These are phyloP conservation scores for Hassar affinis DNA, from an alignment of 2,113 vertebrate genomes.

Conservation along the genomic window DNA sequence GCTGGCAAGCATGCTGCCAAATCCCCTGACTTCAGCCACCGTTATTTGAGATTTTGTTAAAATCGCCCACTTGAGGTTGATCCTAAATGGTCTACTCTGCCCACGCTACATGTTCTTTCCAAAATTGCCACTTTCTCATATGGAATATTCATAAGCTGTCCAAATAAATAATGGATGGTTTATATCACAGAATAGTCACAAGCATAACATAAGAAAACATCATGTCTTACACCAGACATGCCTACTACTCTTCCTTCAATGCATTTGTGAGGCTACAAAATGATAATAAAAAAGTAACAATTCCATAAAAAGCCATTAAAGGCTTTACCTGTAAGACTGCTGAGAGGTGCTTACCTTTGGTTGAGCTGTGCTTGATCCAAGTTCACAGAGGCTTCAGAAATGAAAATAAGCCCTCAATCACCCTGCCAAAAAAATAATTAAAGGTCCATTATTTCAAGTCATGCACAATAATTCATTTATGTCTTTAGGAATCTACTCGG, in stretches of 20 bases:
- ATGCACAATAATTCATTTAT: constrained; percentile 22
- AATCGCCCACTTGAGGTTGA: constrained; percentile 7
- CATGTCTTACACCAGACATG: background rate
- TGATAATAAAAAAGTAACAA: background rate
- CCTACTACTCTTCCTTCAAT: background rate
- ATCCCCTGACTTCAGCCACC: background rate
- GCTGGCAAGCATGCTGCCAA: constrained; percentile 6
- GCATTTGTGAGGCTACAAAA: background rate
- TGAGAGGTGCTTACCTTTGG: constrained; percentile 49
- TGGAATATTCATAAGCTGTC: constrained; percentile 12
- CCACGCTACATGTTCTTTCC: constrained; percentile 16
- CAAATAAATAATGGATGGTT: constrained; percentile 16
- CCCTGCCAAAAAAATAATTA: constrained; percentile 47
- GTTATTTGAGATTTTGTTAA: constrained; percentile 31
- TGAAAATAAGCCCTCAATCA: constrained; percentile 43
- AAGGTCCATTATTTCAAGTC: constrained; percentile 30
- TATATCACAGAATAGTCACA: constrained; percentile 12
- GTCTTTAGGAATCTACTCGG: background rate
- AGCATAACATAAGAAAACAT: background rate
- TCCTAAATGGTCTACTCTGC: background rate
- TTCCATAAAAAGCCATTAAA: background rate
- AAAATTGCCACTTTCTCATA: constrained; percentile 24
- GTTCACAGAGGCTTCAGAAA: constrained; percentile 37
- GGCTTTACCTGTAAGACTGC: background rate
- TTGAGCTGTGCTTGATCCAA: constrained; percentile 46